A percentile compares a stretch with the other conserved stretches of the same genome.
These are phyloP conservation scores for Rhimphoctona megacephalus DNA, from an alignment of 2,888 invertebrate species.

Conservation along the genomic window DNA sequence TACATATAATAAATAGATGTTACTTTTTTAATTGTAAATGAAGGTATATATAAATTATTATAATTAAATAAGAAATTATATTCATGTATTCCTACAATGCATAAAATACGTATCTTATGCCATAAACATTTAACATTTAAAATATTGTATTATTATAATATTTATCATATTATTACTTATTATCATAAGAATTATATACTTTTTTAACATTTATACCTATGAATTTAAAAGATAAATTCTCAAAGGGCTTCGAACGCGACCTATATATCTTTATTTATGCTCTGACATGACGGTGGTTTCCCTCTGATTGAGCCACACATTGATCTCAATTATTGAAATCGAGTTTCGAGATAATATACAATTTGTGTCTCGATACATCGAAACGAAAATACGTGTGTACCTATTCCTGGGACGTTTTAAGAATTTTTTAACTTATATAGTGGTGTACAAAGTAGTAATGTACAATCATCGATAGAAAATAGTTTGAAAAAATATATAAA, in stretches of 20 bases:
- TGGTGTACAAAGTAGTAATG: not conserved
- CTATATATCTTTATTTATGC: constrained; percentile 13
- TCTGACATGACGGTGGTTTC: not conserved
- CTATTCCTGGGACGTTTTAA: not conserved
- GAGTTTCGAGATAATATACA: constrained; percentile 13
- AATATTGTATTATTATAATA: not conserved
- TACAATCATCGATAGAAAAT: constrained; percentile 42
- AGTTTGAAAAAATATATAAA: constrained; percentile 49
- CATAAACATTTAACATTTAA: not conserved
- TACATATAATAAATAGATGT: not conserved
- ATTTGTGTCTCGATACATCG: not conserved
- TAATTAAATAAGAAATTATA: too few species aligned
- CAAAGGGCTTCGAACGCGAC: not conserved
- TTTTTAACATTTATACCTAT: not conserved
- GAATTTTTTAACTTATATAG: not conserved
- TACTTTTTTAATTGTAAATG: not conserved
- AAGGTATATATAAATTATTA: too few species aligned
- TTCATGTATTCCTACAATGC: too few species aligned
- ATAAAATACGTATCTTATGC: not conserved
- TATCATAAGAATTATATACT: not conserved
- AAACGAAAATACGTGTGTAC: not conserved
- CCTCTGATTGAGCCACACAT: not conserved
- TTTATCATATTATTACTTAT: not conserved
- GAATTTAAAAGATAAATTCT: not conserved
- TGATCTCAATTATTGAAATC: constrained; percentile 11